Conservation (phyloP, 2,888 invertebrate genomes). For the Neoaliturus tenellus region DNA sequence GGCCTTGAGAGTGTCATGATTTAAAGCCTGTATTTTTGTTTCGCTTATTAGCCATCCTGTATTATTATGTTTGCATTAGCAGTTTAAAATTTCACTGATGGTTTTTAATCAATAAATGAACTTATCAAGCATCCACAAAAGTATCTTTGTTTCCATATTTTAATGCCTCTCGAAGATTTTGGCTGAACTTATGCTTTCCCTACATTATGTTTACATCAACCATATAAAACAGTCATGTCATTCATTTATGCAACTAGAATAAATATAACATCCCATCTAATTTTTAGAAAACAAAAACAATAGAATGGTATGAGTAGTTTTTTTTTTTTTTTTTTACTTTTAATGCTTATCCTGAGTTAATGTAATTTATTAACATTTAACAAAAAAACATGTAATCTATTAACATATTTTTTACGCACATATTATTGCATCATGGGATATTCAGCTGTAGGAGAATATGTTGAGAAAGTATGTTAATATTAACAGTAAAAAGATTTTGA, state of each 20-base stretch:
- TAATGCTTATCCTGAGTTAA: too few species aligned
- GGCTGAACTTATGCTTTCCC: not conserved
- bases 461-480: too few species aligned
- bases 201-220: not conserved
- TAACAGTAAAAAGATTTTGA: too few species aligned
- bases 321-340: too few species aligned
- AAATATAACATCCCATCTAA: not conserved
- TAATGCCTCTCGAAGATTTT: slow-evolving; percentile 6
- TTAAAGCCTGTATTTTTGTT: not conserved
- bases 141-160: not conserved
- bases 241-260: not conserved
- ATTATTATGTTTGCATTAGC: not conserved
- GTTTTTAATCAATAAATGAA: too few species aligned
- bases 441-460: too few species aligned
- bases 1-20: not conserved
- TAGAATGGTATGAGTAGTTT: slow-evolving; percentile 6
- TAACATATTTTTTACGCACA: too few species aligned
- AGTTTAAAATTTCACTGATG: too few species aligned
- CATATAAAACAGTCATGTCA: not conserved
- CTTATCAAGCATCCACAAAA: too few species aligned
- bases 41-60: not conserved
- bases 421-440: too few species aligned
- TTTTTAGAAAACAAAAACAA: not conserved
- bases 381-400: too few species aligned
- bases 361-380: too few species aligned